Evolutionary conservation across 2,888 invertebrate species (phyloP), one percentile per base, ranked within the genome.

Genomic region (Diloba caeruleocephala): DNA sequence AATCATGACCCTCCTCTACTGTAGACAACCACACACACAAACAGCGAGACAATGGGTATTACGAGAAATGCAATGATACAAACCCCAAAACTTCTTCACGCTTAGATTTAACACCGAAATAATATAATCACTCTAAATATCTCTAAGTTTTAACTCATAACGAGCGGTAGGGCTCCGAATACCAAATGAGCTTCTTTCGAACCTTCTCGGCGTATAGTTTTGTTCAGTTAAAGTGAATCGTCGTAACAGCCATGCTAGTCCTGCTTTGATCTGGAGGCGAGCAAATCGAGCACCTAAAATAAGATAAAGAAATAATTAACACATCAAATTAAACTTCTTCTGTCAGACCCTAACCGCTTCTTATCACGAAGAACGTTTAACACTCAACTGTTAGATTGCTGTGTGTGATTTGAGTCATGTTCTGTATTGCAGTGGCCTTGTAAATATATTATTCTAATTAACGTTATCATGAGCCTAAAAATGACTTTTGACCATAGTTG

Each of bases 231-330:
- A 42, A 8, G 87, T 87, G 33, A 74, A 85, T 1, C 61, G 67
- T 10, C 73, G 72, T 2, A 87, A 56, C 5, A 87, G 58, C 76
- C 81, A 74, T 1, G 80, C 79, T 1, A 87, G 34, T 0, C 78
- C 82, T 0, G 76, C 69, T 36, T 82, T 84, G 2, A 85, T 38
- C 46, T 85, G 86, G 0, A 87, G 76, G 2, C 83, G 81, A 8
- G 87, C 84, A 9, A 85, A 82, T 32, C 81, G 76, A 7, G 50
- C 50, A 29, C 87, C 88, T 88, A 71, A 9, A 81, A 79, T 0
- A 33, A 12, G 39, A 23, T 25, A 13, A 3, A 5, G 9, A 8
- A 10, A 25, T 19, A 1, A 10, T 28, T 19, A 36, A 6, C 13
- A 29, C 9, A 28, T 9, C 14, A 6, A 14, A 14, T 3, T n/a